These are phyloP conservation scores for Melanchra persicariae DNA, from an alignment of 2,888 invertebrate species.

Conservation along the genomic window DNA sequence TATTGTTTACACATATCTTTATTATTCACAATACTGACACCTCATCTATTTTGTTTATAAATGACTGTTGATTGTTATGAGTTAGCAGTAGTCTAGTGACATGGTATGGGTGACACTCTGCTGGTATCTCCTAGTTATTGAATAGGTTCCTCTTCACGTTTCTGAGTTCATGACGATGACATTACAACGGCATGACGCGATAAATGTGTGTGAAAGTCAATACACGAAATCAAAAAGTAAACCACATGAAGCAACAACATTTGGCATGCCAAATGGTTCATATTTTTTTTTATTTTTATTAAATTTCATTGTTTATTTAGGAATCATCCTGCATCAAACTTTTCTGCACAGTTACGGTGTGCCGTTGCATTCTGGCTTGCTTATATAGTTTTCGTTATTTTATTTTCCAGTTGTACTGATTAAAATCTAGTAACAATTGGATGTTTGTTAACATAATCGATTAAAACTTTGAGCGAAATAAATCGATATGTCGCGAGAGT, in stretches of 20 bases:
- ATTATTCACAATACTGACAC: not conserved
- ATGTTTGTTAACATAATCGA: not conserved
- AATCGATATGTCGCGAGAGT: not conserved
- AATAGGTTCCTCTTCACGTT: not conserved
- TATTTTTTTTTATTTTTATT: not conserved
- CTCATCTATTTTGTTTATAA: conserved; percentile 21
- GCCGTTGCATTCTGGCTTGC: not conserved
- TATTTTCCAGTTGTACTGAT: not conserved
- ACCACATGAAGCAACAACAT: not conserved
- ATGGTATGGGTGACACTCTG: conserved; percentile 32
- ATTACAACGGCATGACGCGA: not conserved
- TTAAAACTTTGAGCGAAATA: not conserved
- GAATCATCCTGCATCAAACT: not conserved
- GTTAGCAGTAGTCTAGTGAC: conserved; percentile 23
- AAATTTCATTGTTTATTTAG: not conserved
- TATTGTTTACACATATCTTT: conserved; percentile 16
- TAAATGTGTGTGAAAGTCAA: not conserved
- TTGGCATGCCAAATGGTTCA: not conserved
- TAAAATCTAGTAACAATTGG: not conserved
- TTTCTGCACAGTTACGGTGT: not conserved
- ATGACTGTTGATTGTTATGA: conserved; percentile 14
- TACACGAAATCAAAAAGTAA: not conserved
- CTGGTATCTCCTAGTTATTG: conserved; percentile 14
- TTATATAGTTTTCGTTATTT: not conserved
- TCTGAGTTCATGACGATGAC: not conserved